These are phyloP conservation scores for Onychostruthus taczanowskii DNA, from an alignment of 2,113 vertebrate species.

Conservation along the genomic window DNA sequence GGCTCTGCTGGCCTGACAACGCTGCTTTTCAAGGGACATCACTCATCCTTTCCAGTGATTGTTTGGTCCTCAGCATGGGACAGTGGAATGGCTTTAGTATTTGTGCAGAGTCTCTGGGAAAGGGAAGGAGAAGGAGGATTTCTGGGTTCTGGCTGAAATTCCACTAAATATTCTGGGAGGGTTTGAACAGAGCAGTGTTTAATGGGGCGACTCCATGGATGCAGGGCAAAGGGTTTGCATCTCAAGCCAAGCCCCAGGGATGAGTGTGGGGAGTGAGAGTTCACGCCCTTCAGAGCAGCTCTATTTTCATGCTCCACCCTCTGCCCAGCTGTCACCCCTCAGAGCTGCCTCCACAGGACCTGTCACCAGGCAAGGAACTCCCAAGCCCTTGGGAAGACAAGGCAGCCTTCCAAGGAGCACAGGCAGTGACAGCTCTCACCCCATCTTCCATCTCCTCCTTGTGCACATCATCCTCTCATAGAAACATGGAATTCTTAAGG, in stretches of 20 bases:
- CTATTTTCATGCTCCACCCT: accelerated
- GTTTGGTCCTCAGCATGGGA: neutral
- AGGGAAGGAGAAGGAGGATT: neutral
- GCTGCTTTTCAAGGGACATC: neutral
- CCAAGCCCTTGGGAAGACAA: neutral
- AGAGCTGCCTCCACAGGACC: neutral
- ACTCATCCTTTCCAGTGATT: neutral
- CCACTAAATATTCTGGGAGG: neutral
- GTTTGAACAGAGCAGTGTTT: neutral
- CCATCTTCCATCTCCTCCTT: neutral
- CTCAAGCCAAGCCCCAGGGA: neutral
- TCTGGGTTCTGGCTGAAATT: neutral
- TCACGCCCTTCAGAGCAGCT: neutral
- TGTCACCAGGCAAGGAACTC: neutral
- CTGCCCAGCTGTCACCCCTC: neutral
- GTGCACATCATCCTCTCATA: neutral
- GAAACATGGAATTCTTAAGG: too few relatives aligned
- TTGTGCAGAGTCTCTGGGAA: neutral
- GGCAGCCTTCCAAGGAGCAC: neutral
- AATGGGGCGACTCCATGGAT: neutral
- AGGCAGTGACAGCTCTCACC: neutral
- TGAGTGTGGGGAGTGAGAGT: neutral
- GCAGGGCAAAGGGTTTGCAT: neutral
- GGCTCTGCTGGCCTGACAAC: neutral
- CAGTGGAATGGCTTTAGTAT: neutral